A percentile compares a stretch with the other conserved stretches of the same genome.
Evolutionary conservation across 1,140 invertebrate genomes (phyloP).

Genomic region (Agraylea sexmaculata): DNA sequence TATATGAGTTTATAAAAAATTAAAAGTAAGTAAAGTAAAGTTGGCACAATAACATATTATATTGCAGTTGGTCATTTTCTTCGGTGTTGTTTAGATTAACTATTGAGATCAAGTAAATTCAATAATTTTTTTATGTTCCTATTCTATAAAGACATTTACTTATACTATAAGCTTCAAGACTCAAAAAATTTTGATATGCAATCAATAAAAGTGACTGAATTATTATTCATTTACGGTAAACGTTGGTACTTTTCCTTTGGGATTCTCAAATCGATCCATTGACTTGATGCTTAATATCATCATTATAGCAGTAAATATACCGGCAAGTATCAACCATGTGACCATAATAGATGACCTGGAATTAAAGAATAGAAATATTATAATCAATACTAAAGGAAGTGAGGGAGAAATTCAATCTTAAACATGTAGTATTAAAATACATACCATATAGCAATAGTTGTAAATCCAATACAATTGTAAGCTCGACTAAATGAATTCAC

Average conservation of each 20-base stretch:
- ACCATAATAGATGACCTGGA: constrained; percentile 69
- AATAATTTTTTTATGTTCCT: not conserved
- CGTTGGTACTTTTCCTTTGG: constrained; percentile 85
- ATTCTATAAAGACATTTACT: constrained; percentile 2
- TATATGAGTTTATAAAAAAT: too few species aligned
- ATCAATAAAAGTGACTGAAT: not conserved
- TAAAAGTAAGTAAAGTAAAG: too few species aligned
- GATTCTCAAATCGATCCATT: constrained; percentile 97
- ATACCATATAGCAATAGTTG: constrained; percentile 79
- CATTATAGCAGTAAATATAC: constrained; percentile 67
- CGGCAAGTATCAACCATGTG: constrained; percentile 58
- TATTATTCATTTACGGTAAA: constrained; percentile 45
- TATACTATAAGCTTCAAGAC: not conserved
- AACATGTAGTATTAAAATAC: constrained; percentile 6
- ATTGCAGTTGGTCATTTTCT: too few species aligned
- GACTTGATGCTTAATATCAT: constrained; percentile 92
- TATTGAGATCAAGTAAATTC: not conserved
- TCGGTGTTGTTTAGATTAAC: too few species aligned
- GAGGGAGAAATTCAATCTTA: not conserved
- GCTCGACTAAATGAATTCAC: constrained; percentile 49
- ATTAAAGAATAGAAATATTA: not conserved
- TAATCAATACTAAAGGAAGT: not conserved
- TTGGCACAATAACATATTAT: too few species aligned
- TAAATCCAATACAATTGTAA: constrained; percentile 84
- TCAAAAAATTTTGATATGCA: not conserved